Evolutionary conservation across 2,888 invertebrate genomes (phyloP).

Genomic region (Anthophora plumipes): DNA sequence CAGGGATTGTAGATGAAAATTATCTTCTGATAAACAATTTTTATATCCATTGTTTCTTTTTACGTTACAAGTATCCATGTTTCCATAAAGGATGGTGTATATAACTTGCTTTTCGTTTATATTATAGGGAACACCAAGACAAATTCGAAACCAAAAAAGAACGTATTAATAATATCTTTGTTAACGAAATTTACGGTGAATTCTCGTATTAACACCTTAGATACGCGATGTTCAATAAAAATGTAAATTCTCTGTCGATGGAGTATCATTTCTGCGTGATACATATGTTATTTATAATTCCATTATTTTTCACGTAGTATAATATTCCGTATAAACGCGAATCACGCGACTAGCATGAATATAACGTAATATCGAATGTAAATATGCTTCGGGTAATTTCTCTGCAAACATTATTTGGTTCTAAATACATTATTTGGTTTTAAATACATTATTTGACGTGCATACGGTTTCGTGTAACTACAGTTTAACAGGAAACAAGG

Average conservation of each 20-base stretch:
- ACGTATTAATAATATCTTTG: too few species aligned
- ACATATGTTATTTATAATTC: background rate
- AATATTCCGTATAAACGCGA: slow-evolving; percentile 2
- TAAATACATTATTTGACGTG: slow-evolving; percentile 24
- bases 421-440: slow-evolving; percentile 33
- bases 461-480: background rate
- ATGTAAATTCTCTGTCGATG: background rate
- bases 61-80: too few species aligned
- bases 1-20: too few species aligned
- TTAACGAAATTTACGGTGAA: too few species aligned
- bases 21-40: too few species aligned
- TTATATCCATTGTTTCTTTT: too few species aligned
- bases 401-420: slow-evolving; percentile 22
- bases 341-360: background rate
- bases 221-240: background rate
- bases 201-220: too few species aligned
- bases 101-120: too few species aligned
- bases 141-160: too few species aligned
- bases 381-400: slow-evolving; percentile 27
- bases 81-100: too few species aligned
- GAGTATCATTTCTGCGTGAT: background rate
- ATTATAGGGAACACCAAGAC: too few species aligned
- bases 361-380: slow-evolving; percentile 13
- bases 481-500: slow-evolving; percentile 1
- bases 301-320: background rate